Evolutionary conservation across 2,113 vertebrate genomes (phyloP).

Genomic region (Paratilapia polleni): DNA sequence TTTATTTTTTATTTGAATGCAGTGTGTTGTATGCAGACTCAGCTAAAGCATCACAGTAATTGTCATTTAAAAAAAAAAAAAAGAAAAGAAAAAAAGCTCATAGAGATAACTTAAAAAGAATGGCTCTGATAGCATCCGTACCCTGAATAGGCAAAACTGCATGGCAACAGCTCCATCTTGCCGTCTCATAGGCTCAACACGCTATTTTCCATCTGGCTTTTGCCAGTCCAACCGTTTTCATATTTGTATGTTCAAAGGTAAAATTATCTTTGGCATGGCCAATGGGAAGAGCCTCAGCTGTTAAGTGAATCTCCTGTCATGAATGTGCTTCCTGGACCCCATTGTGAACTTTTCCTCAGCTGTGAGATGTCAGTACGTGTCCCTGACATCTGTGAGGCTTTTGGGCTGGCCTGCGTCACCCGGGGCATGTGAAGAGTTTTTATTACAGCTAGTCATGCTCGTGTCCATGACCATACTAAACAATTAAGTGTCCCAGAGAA

Average conservation of each 20-base stretch:
- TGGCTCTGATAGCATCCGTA: background rate
- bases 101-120: background rate
- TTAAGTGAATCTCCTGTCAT: background rate
- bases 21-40: background rate
- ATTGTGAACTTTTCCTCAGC: slow-evolving; percentile 37
- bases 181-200: slow-evolving; percentile 23
- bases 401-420: slow-evolving; percentile 3
- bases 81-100: background rate
- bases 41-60: background rate
- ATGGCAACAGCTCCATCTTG: slow-evolving; percentile 42
- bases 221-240: slow-evolving; percentile 35
- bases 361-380: background rate
- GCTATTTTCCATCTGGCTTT: background rate
- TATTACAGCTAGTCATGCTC: background rate
- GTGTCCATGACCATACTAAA: slow-evolving; percentile 11
- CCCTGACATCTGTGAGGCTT: background rate
- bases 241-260: slow-evolving; percentile 7
- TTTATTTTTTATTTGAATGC: background rate
- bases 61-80: background rate
- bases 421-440: background rate
- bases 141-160: slow-evolving; percentile 36
- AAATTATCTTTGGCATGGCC: slow-evolving; percentile 9
- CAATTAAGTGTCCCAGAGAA: background rate
- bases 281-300: slow-evolving; percentile 32
- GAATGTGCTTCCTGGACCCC: background rate